Evolutionary conservation across 2,113 vertebrate genomes (phyloP), one percentile per base, ranked within the genome.

Genomic region (Neotragus moschatus): DNA sequence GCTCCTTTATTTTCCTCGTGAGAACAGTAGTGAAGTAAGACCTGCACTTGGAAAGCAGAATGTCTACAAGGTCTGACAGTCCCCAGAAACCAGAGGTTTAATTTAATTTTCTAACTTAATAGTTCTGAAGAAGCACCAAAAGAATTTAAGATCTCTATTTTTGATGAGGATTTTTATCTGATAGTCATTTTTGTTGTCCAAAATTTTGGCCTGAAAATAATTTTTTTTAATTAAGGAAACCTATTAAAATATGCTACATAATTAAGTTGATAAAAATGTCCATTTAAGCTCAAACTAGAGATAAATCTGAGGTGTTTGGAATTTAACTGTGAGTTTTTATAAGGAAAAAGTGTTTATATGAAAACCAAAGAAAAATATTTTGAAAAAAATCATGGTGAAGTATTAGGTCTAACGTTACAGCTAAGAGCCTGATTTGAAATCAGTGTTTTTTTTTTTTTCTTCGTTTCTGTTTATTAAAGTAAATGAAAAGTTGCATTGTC

Each of bases 251-350:
- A 66, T 63, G 21, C 92, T 93, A 14, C 90, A 93, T 96, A 97
- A 94, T 88, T 84, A 21, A 96, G 58, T 89, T 73, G 23, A 96
- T 95, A 93, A 95, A 90, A 96, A 97, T 25, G 5, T 98, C 92
- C 17, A 73, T 92, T 97, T 98, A 90, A 90, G 89, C 86, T 98
- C 87, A 70, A 95, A 56, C 77, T 91, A 66, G 90, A 98, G 95
- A 97, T 51, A 58, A 56, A 96, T 81, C 94, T 97, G 82, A 79
- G 77, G 70, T 96, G 87, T 91, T 98, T 97, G 91, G 49, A 96
- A 86, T 91, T 63, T 90, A 75, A 96, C 14, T 77, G 16, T 73
- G 77, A 43, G 36, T 53, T 95, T 98, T n/a, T 96, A 25, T 97
- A 56, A 70, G 47, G 80, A 43, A 84, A 84, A 95, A 58, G 19